A percentile compares a stretch with the other conserved stretches of the same genome.
These are phyloP conservation scores for Cepphus grylle DNA, from an alignment of 2,113 vertebrate genomes.

Conservation along the genomic window DNA sequence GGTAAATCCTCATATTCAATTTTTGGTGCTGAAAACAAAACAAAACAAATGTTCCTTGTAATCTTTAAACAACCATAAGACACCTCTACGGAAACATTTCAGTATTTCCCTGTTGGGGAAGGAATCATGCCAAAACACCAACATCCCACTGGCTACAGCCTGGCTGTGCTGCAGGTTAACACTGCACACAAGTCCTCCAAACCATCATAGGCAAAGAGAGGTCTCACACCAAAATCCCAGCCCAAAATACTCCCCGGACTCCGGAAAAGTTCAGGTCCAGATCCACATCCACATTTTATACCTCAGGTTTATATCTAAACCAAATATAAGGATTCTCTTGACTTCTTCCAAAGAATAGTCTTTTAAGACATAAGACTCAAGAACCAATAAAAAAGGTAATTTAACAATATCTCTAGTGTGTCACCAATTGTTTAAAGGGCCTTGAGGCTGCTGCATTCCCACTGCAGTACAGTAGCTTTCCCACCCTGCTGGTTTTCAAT, in stretches of 20 bases:
- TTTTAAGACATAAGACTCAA: conserved; percentile 68
- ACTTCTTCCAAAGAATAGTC: conserved; percentile 69
- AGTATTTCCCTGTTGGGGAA: neutral
- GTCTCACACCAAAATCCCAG: neutral
- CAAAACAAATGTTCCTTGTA: neutral
- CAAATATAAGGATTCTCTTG: conserved; percentile 65
- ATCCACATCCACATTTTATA: conserved; percentile 7
- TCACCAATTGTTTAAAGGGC: conserved; percentile 73
- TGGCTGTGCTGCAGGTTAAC: conserved; percentile 41
- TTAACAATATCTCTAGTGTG: conserved; percentile 72
- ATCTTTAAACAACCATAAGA: neutral
- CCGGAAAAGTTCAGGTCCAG: neutral
- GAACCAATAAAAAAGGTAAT: conserved; percentile 78
- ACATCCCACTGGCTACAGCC: conserved; percentile 36
- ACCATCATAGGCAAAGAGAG: neutral
- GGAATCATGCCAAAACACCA: conserved; percentile 54
- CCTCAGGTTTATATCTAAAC: conserved; percentile 8
- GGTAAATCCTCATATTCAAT: neutral
- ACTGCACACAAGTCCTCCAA: neutral
- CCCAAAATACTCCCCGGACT: neutral
- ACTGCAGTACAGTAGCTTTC: conserved; percentile 20
- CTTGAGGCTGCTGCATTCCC: conserved; percentile 56
- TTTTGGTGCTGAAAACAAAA: neutral
- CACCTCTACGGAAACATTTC: neutral
- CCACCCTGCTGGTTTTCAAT: conserved; percentile 71